These are phyloP conservation scores for Pongo pygmaeus DNA, from an alignment of 2,113 vertebrate species.

Conservation along the genomic window DNA sequence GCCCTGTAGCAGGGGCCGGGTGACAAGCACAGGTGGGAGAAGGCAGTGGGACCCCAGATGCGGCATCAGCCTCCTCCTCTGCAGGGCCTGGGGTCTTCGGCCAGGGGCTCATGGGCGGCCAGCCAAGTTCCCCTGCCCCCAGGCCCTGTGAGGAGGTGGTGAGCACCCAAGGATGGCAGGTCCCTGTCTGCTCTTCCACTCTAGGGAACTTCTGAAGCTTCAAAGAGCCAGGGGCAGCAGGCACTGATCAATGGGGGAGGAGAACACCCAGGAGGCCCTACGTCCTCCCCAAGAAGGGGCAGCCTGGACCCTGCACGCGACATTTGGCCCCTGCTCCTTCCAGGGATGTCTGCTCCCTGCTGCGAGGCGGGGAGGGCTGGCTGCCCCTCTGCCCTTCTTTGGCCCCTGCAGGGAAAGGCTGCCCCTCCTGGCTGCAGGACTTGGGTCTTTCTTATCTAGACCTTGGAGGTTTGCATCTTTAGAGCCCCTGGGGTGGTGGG, in stretches of 20 bases:
- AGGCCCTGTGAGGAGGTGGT: background rate
- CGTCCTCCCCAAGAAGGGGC: background rate
- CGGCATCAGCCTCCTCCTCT: background rate
- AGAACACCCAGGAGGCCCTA: too few relatives aligned
- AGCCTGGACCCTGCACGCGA: background rate
- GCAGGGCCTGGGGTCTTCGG: background rate
- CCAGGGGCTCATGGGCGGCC: background rate
- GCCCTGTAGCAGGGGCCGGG: background rate
- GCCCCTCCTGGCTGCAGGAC: background rate
- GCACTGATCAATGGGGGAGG: background rate
- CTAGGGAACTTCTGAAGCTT: background rate
- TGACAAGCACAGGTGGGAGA: background rate
- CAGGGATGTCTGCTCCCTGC: fast-evolving
- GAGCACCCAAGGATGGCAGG: background rate
- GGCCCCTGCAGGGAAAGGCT: background rate
- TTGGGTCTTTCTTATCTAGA: background rate
- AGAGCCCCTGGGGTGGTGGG: fast-evolving
- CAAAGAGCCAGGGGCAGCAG: background rate
- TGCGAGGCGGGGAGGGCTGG: background rate
- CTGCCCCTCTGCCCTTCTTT: background rate
- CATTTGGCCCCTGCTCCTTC: too few relatives aligned
- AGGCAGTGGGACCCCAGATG: background rate
- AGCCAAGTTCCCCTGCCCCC: background rate
- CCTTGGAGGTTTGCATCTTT: too few relatives aligned
- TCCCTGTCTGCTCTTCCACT: too few relatives aligned